Base-by-base conservation (phyloP, 2,113 vertebrate species). In the Erythrocebus patas region DNA sequence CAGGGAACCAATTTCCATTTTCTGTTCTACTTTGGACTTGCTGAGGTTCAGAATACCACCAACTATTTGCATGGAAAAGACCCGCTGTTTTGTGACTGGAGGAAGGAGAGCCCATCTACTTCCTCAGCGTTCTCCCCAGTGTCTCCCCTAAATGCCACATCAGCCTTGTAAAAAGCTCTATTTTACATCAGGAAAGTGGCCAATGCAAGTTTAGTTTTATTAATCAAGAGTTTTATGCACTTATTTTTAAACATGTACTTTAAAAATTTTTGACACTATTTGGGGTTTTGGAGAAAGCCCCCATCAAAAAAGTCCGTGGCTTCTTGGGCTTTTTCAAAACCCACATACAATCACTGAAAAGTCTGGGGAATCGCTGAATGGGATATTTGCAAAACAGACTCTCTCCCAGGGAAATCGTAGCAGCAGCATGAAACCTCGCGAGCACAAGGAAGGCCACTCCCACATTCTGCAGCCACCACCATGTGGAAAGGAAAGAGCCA, bases 401-500 rank as follows among this genome's bases (percentile, higher is more conserved):
- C 16, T 66, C 70, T 92, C 25, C 43, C 0, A 2, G n/a, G 27
- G 50, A 91, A 91, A 43, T 7, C 43, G 35, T 17, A 13, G 70
- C 38, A 2, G 13, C 11, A 8, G 48, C 35, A 1, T 35, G 3
- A 86, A 86, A 38, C 59, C 16, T 45, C 22, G 25, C 1, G 0
- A 4, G 35, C 48, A 0, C 5, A 0, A 17, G 55, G 55, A 70
- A 80, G 30, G 16, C 30, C 2, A 30, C 35, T 3, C 8, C 59
- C 72, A 20, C 27, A 0, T 0, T 55, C 93, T 35, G 68, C 73
- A 68, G 38, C 38, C 38, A 78, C 78, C 30, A 22, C 0, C 8
- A 50, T 66, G 32, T 20, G 70, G 52, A 95, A 75, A 45, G 23
- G 23, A 96, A 88, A 32, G 4, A 73, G 70, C 97, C 98, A 98